Percentiles rank a stretch among this genome's conserved stretches.
These are phyloP conservation scores for Homalodisca vitripennis DNA, from an alignment of 1,140 invertebrate genomes.

Conservation along the genomic window DNA sequence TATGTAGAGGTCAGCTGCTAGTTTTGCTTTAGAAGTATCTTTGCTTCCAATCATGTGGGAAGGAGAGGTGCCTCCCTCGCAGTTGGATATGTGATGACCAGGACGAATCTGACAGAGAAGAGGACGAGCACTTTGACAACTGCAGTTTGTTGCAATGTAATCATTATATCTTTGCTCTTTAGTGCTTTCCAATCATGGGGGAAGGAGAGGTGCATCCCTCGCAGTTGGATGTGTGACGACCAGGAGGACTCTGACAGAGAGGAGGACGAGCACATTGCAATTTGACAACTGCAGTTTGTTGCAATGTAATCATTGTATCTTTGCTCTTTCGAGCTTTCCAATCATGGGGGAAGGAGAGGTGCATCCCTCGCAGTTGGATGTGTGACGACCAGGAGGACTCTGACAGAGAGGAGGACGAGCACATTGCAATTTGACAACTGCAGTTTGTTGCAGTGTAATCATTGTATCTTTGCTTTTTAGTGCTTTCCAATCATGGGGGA, in stretches of 20 bases:
- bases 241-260: slow-evolving; percentile 42
- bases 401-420: slow-evolving; percentile 41
- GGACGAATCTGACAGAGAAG: slow-evolving; percentile 41
- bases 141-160: too few species aligned
- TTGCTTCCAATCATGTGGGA: slow-evolving; percentile 18
- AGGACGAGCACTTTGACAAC: slow-evolving; percentile 39
- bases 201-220: slow-evolving; percentile 38
- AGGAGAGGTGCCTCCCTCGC: slow-evolving; percentile 38
- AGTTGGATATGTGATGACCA: slow-evolving; percentile 42
- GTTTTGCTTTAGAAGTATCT: too few species aligned
- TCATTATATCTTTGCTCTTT: too few species aligned
- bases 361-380: slow-evolving; percentile 40
- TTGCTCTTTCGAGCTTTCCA: not conserved
- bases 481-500: slow-evolving; percentile 3
- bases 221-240: slow-evolving; percentile 41
- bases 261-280: slow-evolving; percentile 39
- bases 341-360: slow-evolving; percentile 25
- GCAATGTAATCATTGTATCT: too few species aligned
- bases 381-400: slow-evolving; percentile 43
- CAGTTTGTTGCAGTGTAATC: slow-evolving; percentile 32
- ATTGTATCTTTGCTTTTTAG: too few species aligned
- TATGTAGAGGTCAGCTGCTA: too few species aligned
- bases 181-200: not conserved
- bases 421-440: slow-evolving; percentile 31
- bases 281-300: slow-evolving; percentile 34